phyloP scores from a whole-genome alignment of 1,140 invertebrate species.

The Trypoxylus dichotomus region DNA sequence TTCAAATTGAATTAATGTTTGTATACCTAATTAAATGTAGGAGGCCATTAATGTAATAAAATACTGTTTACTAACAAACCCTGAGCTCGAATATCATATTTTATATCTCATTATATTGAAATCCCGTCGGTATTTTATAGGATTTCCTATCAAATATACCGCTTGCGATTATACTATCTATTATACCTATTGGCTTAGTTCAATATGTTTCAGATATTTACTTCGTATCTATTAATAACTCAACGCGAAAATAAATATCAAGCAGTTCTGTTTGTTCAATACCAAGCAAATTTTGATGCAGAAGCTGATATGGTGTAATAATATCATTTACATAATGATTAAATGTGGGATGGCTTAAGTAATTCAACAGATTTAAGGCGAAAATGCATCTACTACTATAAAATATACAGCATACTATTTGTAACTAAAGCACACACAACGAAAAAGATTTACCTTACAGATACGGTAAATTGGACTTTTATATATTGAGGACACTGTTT shows the following conservation, averaged over 20 bases:
- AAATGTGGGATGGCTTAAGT: too few species aligned
- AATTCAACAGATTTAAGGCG: too few species aligned
- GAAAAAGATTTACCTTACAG: background rate
- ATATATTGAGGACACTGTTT: background rate
- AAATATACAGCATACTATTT: too few species aligned
- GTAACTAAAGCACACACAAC: background rate
- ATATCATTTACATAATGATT: background rate
- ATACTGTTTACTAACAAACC: background rate
- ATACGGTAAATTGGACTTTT: background rate
- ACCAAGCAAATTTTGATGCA: background rate
- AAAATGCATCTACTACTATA: too few species aligned
- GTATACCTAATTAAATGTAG: background rate
- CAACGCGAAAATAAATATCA: background rate
- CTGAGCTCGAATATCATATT: background rate
- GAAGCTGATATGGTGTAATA: background rate
- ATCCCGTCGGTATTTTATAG: too few species aligned
- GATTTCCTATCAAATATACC: too few species aligned
- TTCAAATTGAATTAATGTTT: background rate
- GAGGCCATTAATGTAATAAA: background rate
- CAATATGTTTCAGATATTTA: too few species aligned
- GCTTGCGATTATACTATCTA: too few species aligned
- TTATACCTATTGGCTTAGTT: too few species aligned
- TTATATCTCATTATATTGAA: too few species aligned
- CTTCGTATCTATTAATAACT: background rate
- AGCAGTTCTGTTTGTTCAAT: background rate